phyloP scores from a whole-genome alignment of 2,113 vertebrate genomes.

The Dinomys branickii region DNA sequence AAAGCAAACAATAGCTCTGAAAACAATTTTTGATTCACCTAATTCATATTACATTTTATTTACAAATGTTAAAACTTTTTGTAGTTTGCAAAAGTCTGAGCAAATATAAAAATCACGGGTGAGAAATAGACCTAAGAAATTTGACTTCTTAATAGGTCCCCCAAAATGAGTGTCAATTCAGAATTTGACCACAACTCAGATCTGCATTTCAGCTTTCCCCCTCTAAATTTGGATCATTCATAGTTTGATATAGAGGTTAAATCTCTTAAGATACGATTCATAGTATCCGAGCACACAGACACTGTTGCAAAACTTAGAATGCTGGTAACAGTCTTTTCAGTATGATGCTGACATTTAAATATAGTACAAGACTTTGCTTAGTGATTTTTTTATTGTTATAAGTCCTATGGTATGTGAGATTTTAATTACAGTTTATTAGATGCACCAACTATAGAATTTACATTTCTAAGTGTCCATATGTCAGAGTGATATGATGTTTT shows the following conservation, averaged over 20 bases:
- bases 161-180: background rate
- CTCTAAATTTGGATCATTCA: background rate
- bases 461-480: too few species aligned
- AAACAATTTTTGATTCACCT: background rate
- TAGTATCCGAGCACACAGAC: background rate
- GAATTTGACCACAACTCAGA: background rate
- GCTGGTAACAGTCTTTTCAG: background rate
- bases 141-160: fast-evolving
- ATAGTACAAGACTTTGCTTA: background rate
- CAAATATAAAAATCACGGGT: background rate
- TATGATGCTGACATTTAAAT: background rate
- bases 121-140: background rate
- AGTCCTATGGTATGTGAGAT: background rate
- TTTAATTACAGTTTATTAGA: background rate
- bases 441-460: background rate
- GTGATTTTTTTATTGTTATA: background rate
- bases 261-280: background rate
- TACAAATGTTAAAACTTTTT: background rate
- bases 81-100: background rate
- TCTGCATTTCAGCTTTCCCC: background rate
- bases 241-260: background rate
- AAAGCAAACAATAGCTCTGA: conserved; percentile 32
- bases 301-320: background rate
- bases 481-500: too few species aligned
- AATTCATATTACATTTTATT: background rate